These are phyloP conservation scores for Euproctis similis DNA, from an alignment of 2,888 invertebrate genomes.

Conservation along the genomic window DNA sequence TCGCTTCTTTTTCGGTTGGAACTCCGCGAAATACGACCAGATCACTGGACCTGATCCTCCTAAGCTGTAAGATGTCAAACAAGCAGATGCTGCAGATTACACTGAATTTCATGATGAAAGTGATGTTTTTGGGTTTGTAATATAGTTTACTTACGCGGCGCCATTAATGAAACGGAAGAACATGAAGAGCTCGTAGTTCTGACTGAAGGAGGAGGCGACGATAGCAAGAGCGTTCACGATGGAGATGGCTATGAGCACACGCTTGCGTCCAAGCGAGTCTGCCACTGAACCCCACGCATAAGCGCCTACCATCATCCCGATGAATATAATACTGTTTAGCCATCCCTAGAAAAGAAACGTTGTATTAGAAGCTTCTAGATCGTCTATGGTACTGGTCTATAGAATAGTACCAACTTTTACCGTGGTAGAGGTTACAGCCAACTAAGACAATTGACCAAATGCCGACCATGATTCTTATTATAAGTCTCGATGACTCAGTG, in stretches of 20 bases:
- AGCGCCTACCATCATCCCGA: conserved; percentile 96
- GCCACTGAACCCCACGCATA: conserved; percentile 95
- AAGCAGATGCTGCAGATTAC: too few relatives aligned
- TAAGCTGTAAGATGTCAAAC: conserved; percentile 82
- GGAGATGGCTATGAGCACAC: conserved; percentile 91
- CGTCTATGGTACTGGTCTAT: too few relatives aligned
- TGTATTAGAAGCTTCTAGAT: too few relatives aligned
- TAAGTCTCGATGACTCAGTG: too few relatives aligned
- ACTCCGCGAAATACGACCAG: conserved; percentile 96
- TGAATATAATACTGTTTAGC: conserved; percentile 88
- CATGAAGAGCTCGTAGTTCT: conserved; percentile 91
- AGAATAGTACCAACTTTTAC: too few relatives aligned
- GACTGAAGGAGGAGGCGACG: conserved; percentile 92
- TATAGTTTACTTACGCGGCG: conserved; percentile 94
- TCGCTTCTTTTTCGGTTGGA: conserved; percentile 92
- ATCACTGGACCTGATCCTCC: conserved; percentile 94
- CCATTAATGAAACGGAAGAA: conserved; percentile 93
- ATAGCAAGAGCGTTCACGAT: conserved; percentile 93
- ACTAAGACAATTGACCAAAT: too few relatives aligned
- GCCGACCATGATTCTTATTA: too few relatives aligned
- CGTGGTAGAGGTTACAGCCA: too few relatives aligned
- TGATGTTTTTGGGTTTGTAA: too few relatives aligned
- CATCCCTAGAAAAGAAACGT: conserved; percentile 60
- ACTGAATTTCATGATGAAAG: too few relatives aligned
- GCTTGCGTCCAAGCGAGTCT: conserved; percentile 90